Evolutionary conservation across 2,113 vertebrate species (phyloP).

Genomic region (Festucalex cinctus): DNA sequence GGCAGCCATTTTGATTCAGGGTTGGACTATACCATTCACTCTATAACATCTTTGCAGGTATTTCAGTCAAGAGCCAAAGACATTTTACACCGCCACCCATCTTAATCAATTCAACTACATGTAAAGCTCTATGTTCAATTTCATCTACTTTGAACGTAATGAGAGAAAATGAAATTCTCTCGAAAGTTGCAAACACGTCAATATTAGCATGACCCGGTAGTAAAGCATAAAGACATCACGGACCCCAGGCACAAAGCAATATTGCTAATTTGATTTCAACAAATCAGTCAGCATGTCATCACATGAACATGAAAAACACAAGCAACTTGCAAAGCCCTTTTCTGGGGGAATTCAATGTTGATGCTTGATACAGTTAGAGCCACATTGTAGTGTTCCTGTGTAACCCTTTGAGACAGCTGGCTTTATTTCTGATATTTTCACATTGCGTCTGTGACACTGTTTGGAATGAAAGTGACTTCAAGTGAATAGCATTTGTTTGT

Average conservation of each 20-base stretch:
- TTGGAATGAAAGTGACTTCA: neutral
- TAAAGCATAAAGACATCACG: neutral
- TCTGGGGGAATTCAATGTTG: neutral
- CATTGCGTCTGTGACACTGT: neutral
- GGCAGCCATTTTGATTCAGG: neutral
- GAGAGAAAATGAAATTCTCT: neutral
- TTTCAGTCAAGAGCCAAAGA: neutral
- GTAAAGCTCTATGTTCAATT: neutral
- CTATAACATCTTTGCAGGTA: neutral
- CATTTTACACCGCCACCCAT: neutral
- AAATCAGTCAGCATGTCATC: too few species aligned
- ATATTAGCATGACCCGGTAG: neutral
- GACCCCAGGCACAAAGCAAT: too few species aligned
- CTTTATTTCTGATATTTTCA: neutral
- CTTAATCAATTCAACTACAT: too few species aligned
- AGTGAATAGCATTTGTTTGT: neutral
- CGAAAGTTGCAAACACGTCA: conserved; percentile 7
- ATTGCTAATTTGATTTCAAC: too few species aligned
- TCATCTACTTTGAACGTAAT: neutral
- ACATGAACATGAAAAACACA: neutral
- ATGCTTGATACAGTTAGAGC: neutral
- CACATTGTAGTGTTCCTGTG: neutral
- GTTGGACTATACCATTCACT: neutral
- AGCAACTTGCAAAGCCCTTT: neutral
- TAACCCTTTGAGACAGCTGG: neutral